Conservation (phyloP, 2,113 vertebrate species). For the Actenoides lindsayi region DNA sequence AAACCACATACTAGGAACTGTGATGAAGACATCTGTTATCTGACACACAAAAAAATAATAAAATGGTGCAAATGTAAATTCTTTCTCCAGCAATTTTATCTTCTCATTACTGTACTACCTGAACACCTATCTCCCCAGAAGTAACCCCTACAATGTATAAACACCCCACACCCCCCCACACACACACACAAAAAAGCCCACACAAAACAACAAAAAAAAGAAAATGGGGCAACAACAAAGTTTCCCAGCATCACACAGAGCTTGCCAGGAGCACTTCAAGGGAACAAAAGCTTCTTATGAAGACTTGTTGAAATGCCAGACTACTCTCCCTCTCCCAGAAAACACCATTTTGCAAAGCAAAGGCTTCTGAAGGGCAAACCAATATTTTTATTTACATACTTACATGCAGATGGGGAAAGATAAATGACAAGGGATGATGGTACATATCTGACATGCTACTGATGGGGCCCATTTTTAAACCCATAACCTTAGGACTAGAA, state of each 20-base stretch:
- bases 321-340: neutral
- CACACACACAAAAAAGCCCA: no score
- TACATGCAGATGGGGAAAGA: neutral
- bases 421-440: neutral
- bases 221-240: neutral
- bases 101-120: neutral
- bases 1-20: neutral
- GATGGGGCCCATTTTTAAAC: no score
- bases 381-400: neutral
- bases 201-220: neutral
- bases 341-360: neutral
- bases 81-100: neutral
- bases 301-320: neutral
- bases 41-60: no score
- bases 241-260: neutral
- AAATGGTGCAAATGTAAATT: no score
- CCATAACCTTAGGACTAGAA: neutral
- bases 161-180: no score
- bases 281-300: neutral
- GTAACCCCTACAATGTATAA: neutral
- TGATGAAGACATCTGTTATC: constrained; percentile 5
- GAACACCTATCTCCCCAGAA: neutral
- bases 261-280: neutral
- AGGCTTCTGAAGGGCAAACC: neutral
- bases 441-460: no score